Conservation (phyloP, 2,888 invertebrate species). For the Silvanus unidentatus region DNA sequence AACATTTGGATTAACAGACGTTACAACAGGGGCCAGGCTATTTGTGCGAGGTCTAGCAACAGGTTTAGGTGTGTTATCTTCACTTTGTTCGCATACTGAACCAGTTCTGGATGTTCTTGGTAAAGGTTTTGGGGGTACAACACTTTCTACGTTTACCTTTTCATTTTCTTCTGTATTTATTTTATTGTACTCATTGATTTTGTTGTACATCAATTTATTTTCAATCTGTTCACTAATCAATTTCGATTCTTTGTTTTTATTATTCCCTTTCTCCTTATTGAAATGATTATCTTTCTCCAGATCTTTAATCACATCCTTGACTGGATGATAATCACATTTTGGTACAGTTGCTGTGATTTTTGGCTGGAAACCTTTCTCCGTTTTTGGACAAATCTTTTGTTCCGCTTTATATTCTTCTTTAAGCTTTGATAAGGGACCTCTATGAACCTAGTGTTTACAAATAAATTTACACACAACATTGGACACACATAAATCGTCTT, state of each 20-base stretch:
- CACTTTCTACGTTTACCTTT: slow-evolving; percentile 38
- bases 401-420: slow-evolving; percentile 44
- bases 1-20: slow-evolving; percentile 53
- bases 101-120: slow-evolving; percentile 68
- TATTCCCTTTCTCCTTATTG: slow-evolving; percentile 21
- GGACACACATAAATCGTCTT: not conserved
- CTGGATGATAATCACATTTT: slow-evolving; percentile 49
- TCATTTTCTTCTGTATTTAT: slow-evolving; percentile 42
- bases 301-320: slow-evolving; percentile 58
- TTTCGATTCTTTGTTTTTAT: slow-evolving; percentile 10
- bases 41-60: slow-evolving; percentile 66
- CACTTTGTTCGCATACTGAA: slow-evolving; percentile 62
- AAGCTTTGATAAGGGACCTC: slow-evolving; percentile 51
- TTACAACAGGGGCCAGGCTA: slow-evolving; percentile 52
- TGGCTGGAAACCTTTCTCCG: slow-evolving; percentile 27
- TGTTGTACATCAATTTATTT: slow-evolving; percentile 17
- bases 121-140: slow-evolving; percentile 69
- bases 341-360: slow-evolving; percentile 46
- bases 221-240: slow-evolving; percentile 14
- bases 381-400: slow-evolving; percentile 45
- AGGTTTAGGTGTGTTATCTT: slow-evolving; percentile 58
- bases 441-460: slow-evolving; percentile 49
- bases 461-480: slow-evolving; percentile 18
- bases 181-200: slow-evolving; percentile 30
- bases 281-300: slow-evolving; percentile 49